A percentile compares a stretch with the other conserved stretches of the same genome.
Conservation (phyloP, 2,113 vertebrate genomes). For the Panthera tigris region DNA sequence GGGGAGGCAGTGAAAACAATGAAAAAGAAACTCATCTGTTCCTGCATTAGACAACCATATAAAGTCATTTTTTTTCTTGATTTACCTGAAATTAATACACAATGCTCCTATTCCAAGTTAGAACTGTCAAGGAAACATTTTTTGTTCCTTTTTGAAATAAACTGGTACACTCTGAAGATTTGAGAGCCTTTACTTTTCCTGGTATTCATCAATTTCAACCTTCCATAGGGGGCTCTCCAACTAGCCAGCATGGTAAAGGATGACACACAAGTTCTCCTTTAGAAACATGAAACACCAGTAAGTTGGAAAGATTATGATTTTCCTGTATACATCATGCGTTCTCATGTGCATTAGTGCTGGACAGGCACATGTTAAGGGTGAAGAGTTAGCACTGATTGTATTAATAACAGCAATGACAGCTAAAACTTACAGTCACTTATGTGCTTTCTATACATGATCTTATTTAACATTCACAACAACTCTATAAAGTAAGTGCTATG, state of each 20-base stretch:
- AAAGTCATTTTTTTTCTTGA: not conserved
- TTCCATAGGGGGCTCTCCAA: not conserved
- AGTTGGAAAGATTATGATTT: not conserved
- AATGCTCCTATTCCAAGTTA: not conserved
- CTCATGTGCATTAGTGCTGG: not conserved
- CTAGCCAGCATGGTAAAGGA: not conserved
- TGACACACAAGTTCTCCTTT: not conserved
- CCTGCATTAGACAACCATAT: not conserved
- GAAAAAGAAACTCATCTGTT: not conserved
- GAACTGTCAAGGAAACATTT: not conserved
- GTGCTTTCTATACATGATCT: not conserved
- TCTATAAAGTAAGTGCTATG: not conserved
- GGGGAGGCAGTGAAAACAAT: not conserved
- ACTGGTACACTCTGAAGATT: not conserved
- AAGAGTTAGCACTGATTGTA: not conserved
- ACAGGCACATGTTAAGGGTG: not conserved
- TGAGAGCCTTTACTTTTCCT: not conserved
- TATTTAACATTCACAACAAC: not conserved
- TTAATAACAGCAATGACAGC: not conserved
- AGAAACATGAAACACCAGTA: not conserved
- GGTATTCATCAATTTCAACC: not conserved
- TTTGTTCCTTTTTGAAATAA: not conserved
- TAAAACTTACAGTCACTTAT: not conserved
- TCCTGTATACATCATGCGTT: not conserved
- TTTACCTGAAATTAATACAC: constrained; percentile 18